These are phyloP conservation scores for Thamnaconus septentrionalis DNA, from an alignment of 2,113 vertebrate genomes.

Conservation along the genomic window DNA sequence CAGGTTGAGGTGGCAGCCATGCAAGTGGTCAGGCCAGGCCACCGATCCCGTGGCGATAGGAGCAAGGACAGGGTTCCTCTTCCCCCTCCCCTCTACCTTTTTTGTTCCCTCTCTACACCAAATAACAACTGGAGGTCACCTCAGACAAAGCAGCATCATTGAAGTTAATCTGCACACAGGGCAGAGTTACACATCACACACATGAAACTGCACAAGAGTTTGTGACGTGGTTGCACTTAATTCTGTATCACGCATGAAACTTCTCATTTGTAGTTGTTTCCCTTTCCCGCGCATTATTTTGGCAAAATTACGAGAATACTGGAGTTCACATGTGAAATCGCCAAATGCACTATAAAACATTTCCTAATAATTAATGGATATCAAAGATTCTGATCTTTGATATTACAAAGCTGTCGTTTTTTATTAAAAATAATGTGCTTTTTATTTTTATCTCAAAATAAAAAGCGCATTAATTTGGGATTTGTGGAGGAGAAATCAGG, in stretches of 20 bases:
- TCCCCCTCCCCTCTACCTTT: slow-evolving; percentile 17
- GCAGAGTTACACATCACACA: background rate
- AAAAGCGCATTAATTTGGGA: too few species aligned
- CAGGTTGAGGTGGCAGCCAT: slow-evolving; percentile 77
- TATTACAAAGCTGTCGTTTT: too few species aligned
- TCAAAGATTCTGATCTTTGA: too few species aligned
- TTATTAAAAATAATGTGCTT: too few species aligned
- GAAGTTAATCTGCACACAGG: slow-evolving; percentile 41
- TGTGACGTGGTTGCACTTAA: background rate
- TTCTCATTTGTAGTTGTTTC: too few species aligned
- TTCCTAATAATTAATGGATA: too few species aligned
- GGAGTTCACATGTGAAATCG: too few species aligned
- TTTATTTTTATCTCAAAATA: too few species aligned
- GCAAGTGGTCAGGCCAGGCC: slow-evolving; percentile 77
- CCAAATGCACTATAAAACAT: too few species aligned
- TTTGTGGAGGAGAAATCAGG: too few species aligned
- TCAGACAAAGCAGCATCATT: slow-evolving; percentile 54
- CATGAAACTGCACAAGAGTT: background rate
- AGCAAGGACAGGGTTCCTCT: slow-evolving; percentile 74
- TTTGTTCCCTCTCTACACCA: slow-evolving; percentile 43
- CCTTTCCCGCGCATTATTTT: too few species aligned
- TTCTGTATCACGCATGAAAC: background rate
- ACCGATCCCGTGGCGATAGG: slow-evolving; percentile 77
- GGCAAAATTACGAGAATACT: too few species aligned
- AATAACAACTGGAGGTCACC: slow-evolving; percentile 72